phyloP scores from a whole-genome alignment of 2,888 invertebrate species.

The Drosophila kuntzei region DNA sequence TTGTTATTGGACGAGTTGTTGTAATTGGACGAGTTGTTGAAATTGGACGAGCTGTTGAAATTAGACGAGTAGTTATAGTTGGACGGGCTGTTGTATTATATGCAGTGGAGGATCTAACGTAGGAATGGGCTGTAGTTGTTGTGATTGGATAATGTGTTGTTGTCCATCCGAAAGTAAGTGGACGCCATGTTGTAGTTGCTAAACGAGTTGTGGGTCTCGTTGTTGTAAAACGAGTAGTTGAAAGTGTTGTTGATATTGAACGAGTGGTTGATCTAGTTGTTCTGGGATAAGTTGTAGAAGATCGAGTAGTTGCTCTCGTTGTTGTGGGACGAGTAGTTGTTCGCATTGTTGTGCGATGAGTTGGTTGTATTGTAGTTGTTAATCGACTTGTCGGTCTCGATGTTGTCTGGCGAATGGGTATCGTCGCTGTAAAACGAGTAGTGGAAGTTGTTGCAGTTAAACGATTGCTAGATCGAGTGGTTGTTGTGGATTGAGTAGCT shows the following conservation, averaged over 20 bases:
- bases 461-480: constrained; percentile 12
- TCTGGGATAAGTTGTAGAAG: constrained; percentile 16
- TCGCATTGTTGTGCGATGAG: constrained; percentile 12
- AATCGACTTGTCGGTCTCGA: constrained; percentile 3
- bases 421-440: constrained; percentile 2
- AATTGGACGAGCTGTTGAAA: constrained; percentile 22
- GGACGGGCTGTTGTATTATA: not conserved
- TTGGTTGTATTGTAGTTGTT: constrained; percentile 7
- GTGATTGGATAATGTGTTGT: constrained; percentile 10
- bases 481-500: constrained; percentile 19
- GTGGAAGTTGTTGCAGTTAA: constrained; percentile 5
- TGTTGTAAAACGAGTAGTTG: constrained; percentile 10
- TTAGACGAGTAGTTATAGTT: constrained; percentile 11
- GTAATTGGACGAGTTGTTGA: constrained; percentile 6
- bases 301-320: not conserved
- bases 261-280: constrained; percentile 27
- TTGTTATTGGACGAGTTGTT: constrained; percentile 8
- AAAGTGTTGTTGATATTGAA: constrained; percentile 13
- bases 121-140: not conserved
- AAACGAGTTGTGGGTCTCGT: constrained; percentile 15
- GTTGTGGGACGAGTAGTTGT: not conserved
- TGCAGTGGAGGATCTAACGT: too few relatives aligned
- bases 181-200: constrained; percentile 9
- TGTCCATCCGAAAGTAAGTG: not conserved
- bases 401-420: constrained; percentile 1